Percentiles rank a stretch among this genome's conserved stretches.
phyloP scores from a whole-genome alignment of 1,140 invertebrate species.

The Hydropsyche tenuis region DNA sequence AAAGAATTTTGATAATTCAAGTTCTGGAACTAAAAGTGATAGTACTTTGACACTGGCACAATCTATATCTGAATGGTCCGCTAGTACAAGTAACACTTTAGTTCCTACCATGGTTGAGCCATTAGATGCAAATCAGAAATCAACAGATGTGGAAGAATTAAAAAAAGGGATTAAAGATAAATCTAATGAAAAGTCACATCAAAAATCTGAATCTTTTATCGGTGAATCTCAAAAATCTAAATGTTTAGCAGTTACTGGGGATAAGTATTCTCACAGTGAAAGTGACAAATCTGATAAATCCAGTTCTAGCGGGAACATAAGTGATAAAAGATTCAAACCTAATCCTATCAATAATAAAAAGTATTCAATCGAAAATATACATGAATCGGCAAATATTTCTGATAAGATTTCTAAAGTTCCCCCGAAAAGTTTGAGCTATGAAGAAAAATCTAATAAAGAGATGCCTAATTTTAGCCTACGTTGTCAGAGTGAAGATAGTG shows the following conservation, averaged over 20 bases:
- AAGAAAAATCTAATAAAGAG: constrained; percentile 58
- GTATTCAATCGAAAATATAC: background rate
- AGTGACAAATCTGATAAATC: constrained; percentile 64
- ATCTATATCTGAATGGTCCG: constrained; percentile 68
- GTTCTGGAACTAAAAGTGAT: constrained; percentile 68
- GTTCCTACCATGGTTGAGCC: constrained; percentile 62
- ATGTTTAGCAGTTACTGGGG: background rate
- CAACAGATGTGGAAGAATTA: constrained; percentile 52
- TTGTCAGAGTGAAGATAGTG: constrained; percentile 67
- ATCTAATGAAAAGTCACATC: background rate
- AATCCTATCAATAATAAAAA: background rate
- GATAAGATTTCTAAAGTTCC: constrained; percentile 60
- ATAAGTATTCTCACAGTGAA: constrained; percentile 55
- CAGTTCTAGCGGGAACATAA: constrained; percentile 62
- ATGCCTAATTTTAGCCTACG: constrained; percentile 55
- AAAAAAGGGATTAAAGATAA: background rate
- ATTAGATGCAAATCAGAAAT: constrained; percentile 62
- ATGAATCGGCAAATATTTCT: constrained; percentile 20
- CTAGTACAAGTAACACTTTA: constrained; percentile 66
- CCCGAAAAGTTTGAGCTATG: constrained; percentile 62
- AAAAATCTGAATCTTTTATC: background rate
- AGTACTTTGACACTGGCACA: constrained; percentile 67
- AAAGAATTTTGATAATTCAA: constrained; percentile 56
- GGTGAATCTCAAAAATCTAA: constrained; percentile 7
- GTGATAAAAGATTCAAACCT: constrained; percentile 54